phyloP scores from a whole-genome alignment of 1,140 invertebrate genomes.

The Lucilia cuprina region DNA sequence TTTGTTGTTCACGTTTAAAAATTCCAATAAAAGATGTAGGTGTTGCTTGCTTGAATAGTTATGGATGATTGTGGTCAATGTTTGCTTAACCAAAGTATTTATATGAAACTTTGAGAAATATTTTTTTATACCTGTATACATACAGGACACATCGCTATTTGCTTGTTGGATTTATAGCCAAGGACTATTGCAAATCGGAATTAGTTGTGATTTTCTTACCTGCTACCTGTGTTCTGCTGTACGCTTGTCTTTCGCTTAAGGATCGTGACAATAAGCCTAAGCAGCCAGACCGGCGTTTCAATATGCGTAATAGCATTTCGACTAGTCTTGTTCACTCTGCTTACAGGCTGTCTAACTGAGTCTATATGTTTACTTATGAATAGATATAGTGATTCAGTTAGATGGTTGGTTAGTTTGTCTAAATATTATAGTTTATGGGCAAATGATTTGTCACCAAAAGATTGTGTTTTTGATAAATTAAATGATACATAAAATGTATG shows the following conservation, averaged over 20 bases:
- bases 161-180: slow-evolving; percentile 14
- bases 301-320: slow-evolving; percentile 17
- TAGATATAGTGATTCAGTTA: too few species aligned
- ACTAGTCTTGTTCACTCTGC: background rate
- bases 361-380: too few species aligned
- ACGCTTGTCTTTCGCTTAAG: background rate
- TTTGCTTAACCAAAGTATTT: background rate
- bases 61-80: background rate
- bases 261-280: slow-evolving; percentile 5
- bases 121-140: background rate
- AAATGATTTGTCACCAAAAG: slow-evolving; percentile 2
- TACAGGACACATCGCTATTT: background rate
- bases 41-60: background rate
- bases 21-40: background rate
- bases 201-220: background rate
- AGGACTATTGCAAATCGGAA: slow-evolving; percentile 8
- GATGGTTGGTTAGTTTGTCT: background rate
- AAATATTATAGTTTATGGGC: slow-evolving; percentile 21
- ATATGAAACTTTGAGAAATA: background rate
- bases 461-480: background rate
- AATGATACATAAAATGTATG: background rate
- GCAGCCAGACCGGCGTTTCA: slow-evolving; percentile 4
- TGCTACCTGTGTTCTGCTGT: background rate
- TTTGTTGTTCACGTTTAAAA: background rate
- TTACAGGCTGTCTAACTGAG: too few species aligned